phyloP scores from a whole-genome alignment of 2,797 vertebrate species.

The Falco concolor region DNA sequence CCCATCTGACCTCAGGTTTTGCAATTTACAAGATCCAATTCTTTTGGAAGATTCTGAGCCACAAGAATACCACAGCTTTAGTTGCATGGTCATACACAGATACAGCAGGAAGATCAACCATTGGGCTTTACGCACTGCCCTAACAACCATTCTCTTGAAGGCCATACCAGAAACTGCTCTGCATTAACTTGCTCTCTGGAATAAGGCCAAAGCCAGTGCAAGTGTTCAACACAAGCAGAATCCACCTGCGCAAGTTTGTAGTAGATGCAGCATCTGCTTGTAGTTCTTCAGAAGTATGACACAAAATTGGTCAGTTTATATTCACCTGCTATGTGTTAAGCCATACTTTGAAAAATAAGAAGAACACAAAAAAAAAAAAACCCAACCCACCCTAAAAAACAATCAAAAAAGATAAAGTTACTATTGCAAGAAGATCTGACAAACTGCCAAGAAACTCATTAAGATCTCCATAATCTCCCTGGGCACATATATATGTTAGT shows the following conservation, averaged over 20 bases:
- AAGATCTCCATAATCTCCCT: neutral
- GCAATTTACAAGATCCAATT: neutral
- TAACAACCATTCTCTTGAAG: neutral
- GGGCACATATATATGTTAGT: neutral
- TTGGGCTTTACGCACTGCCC: accelerated
- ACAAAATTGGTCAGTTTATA: neutral
- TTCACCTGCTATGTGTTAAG: neutral
- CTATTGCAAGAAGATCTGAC: neutral
- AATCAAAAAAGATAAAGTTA: neutral
- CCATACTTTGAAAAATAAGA: too few species aligned
- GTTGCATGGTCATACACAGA: neutral
- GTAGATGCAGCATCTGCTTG: neutral
- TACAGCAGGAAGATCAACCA: neutral
- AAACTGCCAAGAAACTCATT: neutral
- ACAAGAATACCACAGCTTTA: neutral
- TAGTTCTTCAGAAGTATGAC: neutral
- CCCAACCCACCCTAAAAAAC: neutral
- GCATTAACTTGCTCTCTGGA: neutral
- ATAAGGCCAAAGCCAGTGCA: neutral
- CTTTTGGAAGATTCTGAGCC: neutral
- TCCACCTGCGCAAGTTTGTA: neutral
- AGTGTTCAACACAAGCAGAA: neutral
- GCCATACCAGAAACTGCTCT: neutral
- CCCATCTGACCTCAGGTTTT: neutral
- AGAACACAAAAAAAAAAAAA: neutral